Conservation (phyloP, 2,888 invertebrate genomes). For the Micoletzkya japonica region DNA sequence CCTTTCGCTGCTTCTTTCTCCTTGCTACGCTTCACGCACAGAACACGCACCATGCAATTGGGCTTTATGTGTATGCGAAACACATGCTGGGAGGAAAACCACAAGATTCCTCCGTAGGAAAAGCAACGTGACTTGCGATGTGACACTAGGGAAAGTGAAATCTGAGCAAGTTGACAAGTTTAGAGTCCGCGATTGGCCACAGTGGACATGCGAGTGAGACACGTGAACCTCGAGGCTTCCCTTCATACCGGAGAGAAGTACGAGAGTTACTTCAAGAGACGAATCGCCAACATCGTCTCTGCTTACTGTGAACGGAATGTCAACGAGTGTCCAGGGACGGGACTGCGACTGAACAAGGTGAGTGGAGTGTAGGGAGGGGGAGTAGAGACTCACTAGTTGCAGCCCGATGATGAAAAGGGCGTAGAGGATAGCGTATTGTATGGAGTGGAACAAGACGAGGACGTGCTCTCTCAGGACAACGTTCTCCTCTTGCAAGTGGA, state of each 20-base stretch:
- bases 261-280: conserved; percentile 57
- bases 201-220: conserved; percentile 46
- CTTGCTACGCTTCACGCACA: too few relatives aligned
- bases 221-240: conserved; percentile 51
- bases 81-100: too few relatives aligned
- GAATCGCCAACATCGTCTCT: conserved; percentile 56
- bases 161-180: neutral
- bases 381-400: neutral
- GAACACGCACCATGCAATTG: too few relatives aligned
- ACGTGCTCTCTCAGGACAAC: conserved; percentile 52
- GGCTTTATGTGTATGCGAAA: too few relatives aligned
- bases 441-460: conserved; percentile 54
- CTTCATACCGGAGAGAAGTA: conserved; percentile 41
- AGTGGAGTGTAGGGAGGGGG: conserved; percentile 12
- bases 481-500: conserved; percentile 56
- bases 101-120: too few relatives aligned
- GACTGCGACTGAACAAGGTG: conserved; percentile 43
- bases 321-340: conserved; percentile 56
- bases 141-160: neutral
- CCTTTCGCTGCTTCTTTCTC: neutral
- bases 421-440: conserved; percentile 36
- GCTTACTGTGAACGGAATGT: conserved; percentile 54
- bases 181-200: conserved; percentile 14
- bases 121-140: neutral
- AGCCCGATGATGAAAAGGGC: neutral